Base-by-base conservation (phyloP, 2,888 invertebrate species). In the Aromia moschata region DNA sequence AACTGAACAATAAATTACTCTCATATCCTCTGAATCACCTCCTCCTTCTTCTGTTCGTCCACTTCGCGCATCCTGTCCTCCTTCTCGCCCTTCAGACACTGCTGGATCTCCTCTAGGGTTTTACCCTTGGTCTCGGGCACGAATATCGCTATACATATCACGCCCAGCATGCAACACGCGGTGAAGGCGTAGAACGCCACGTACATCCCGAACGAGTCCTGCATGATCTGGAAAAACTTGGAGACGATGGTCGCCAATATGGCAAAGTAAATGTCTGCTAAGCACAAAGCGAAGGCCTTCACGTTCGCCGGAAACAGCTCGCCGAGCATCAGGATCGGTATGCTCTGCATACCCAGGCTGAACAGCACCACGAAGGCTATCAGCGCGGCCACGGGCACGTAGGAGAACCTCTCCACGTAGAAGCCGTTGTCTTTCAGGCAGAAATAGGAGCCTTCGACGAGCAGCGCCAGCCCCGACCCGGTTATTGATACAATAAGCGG, bases 41-140 rank as follows among this genome's bases (percentile, higher is more conserved):
- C 15, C 10, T 31, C 25, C 4, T 11, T 38, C 11, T 37, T 18
- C n/a, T 11, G 30, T 3, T 2, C 2, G 11, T 53, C 40, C 43
- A 57, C 53, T 16, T 61, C 63, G 1, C 37, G 44, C 17, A 67
- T 68, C 9, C 47, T 44, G 9, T 56, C 45, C 7, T 43, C 56
- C 18, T 59, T 67, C 36, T 71, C 68, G 4, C 85, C 83, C 65
- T 83, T 82, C 11, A 90, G 79, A 53, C 85, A 83, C 15, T 85
- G 83, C 74, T 89, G 89, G 70, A 90, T 90, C 72, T 86, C 85
- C 46, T 87, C 84, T 72, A 90, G 83, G 1, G 88, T 88, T 71
- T 88, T 89, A 55, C 89, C 88, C 76, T 88, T 89, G 1, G 89
- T 89, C 79, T 90, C 90, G 1, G 89, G 89, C 12, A 90, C 83